These are phyloP conservation scores for Meandrina meandrites DNA, from an alignment of 92 coral and sea anemone species.

Conservation along the genomic window DNA sequence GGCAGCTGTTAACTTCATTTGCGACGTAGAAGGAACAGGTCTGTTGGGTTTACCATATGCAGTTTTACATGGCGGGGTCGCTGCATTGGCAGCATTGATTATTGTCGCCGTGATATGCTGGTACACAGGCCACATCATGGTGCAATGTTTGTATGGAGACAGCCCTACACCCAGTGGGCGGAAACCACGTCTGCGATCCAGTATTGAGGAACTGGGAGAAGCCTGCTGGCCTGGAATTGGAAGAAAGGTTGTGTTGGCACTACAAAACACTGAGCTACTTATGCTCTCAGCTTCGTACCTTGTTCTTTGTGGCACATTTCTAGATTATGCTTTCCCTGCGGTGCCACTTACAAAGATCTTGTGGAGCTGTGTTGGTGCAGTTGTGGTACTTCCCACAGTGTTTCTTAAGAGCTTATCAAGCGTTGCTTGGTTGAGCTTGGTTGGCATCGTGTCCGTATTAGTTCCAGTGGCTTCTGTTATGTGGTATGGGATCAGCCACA, in stretches of 20 bases:
- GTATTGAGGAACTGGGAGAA: slow-evolving; percentile 31
- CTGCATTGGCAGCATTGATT: slow-evolving; percentile 42
- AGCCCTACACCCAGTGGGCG: neutral
- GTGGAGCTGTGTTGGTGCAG: slow-evolving; percentile 59
- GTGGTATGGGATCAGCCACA: slow-evolving; percentile 49
- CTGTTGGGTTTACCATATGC: slow-evolving; percentile 64
- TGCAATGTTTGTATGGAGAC: slow-evolving; percentile 57
- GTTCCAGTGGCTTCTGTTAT: slow-evolving; percentile 59
- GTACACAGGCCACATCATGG: slow-evolving; percentile 63
- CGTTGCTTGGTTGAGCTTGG: slow-evolving; percentile 70
- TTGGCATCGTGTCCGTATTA: slow-evolving; percentile 54
- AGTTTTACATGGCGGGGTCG: slow-evolving; percentile 51
- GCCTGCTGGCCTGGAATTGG: slow-evolving; percentile 48
- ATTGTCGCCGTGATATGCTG: slow-evolving; percentile 51
- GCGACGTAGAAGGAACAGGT: slow-evolving; percentile 73
- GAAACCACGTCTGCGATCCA: slow-evolving; percentile 25
- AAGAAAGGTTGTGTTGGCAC: slow-evolving; percentile 32
- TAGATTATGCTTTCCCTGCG: slow-evolving; percentile 51
- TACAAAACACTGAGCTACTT: slow-evolving; percentile 28
- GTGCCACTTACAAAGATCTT: slow-evolving; percentile 36
- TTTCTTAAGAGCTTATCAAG: slow-evolving; percentile 57
- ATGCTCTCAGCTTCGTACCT: slow-evolving; percentile 40
- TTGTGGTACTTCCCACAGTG: slow-evolving; percentile 62
- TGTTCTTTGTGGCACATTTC: slow-evolving; percentile 63
- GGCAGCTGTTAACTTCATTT: slow-evolving; percentile 54